Percentiles rank a stretch among this genome's conserved stretches.
phyloP scores from a whole-genome alignment of 1,140 invertebrate genomes.

The Scaptomyza hsui region DNA sequence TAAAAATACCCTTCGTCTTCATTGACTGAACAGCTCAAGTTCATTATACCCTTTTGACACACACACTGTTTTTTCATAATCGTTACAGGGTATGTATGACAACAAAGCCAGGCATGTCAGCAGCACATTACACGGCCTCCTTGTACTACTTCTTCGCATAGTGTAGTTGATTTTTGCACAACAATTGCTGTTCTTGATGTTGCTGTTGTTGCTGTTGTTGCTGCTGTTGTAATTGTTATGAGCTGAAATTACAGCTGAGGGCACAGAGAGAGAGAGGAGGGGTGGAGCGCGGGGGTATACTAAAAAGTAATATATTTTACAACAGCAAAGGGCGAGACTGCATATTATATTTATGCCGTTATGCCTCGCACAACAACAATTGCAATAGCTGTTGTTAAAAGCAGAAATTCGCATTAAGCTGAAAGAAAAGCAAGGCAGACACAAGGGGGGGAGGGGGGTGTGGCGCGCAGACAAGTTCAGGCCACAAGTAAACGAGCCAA shows the following conservation, averaged over 20 bases:
- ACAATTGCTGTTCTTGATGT: conserved; percentile 52
- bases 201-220: too few species aligned
- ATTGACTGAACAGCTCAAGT: too few species aligned
- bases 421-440: conserved; percentile 67
- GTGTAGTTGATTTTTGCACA: conserved; percentile 66
- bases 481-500: conserved; percentile 77
- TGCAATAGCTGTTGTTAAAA: conserved; percentile 76
- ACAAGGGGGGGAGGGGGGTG: not conserved
- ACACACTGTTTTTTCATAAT: not conserved
- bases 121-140: conserved; percentile 65
- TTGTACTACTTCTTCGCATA: conserved; percentile 14
- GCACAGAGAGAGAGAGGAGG: not conserved
- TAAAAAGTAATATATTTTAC: conserved; percentile 80
- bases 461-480: conserved; percentile 56
- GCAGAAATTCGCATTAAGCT: conserved; percentile 78
- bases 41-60: not conserved
- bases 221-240: conserved; percentile 79
- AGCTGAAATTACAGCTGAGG: conserved; percentile 61
- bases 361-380: conserved; percentile 47
- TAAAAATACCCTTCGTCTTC: not conserved
- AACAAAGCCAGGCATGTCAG: conserved; percentile 61
- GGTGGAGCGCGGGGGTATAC: conserved; percentile 4
- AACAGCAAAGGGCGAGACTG: conserved; percentile 70
- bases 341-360: conserved; percentile 77
- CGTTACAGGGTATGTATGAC: not conserved